phyloP scores from a whole-genome alignment of 2,797 vertebrate genomes.

The Simalia tracyae region DNA sequence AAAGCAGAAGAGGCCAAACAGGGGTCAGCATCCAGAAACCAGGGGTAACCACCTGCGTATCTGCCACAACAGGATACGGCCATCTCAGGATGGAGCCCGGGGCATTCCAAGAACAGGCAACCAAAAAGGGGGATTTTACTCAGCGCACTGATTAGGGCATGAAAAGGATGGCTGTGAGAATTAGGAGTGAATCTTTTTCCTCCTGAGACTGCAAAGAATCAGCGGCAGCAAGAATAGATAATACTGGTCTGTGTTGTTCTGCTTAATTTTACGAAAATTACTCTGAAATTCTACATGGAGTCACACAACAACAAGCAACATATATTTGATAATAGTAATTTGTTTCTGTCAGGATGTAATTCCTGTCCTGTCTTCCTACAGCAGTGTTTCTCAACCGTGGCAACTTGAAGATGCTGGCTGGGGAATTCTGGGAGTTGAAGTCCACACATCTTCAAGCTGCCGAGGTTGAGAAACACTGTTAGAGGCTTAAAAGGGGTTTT shows the following conservation, averaged over 20 bases:
- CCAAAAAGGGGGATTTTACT: not conserved
- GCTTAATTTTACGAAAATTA: too few species aligned
- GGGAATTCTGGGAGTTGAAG: too few species aligned
- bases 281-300: not conserved
- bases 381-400: too few species aligned
- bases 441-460: too few species aligned
- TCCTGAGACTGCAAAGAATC: not conserved
- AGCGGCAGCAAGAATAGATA: not conserved
- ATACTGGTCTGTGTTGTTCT: too few species aligned
- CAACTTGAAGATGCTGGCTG: too few species aligned
- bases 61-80: accelerated
- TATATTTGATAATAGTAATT: not conserved
- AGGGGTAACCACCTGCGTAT: not conserved
- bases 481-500: too few species aligned
- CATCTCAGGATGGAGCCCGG: too few species aligned
- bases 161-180: not conserved
- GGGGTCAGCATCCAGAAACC: not conserved
- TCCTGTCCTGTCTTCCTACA: too few species aligned
- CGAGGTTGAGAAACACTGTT: too few species aligned
- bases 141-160: not conserved
- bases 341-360: too few species aligned
- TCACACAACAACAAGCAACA: not conserved
- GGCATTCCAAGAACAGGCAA: not conserved
- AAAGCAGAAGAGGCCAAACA: not conserved
- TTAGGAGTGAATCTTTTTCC: too few species aligned